These are phyloP conservation scores for Eriocheir sinensis DNA, from an alignment of 1,140 invertebrate genomes.

Conservation along the genomic window DNA sequence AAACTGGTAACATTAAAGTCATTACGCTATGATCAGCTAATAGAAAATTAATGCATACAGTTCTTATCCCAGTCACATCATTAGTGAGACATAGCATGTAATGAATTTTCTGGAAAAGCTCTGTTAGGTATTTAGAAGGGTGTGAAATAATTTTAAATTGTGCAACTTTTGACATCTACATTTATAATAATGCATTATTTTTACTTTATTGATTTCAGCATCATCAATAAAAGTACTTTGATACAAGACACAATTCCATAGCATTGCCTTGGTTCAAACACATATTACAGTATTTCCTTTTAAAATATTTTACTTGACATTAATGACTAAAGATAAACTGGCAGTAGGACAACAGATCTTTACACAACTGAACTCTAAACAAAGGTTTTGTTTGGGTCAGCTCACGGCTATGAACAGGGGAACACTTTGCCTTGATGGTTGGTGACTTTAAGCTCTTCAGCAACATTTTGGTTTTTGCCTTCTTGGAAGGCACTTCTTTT, in stretches of 20 bases:
- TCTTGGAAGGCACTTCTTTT: slow-evolving; percentile 66
- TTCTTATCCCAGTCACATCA: slow-evolving; percentile 14
- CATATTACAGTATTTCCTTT: not conserved
- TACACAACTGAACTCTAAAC: slow-evolving; percentile 52
- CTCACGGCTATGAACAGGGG: slow-evolving; percentile 43
- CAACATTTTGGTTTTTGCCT: slow-evolving; percentile 58
- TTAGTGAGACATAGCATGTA: slow-evolving; percentile 50
- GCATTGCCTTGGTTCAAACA: not conserved
- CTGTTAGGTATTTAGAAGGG: slow-evolving; percentile 48
- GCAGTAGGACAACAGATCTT: slow-evolving; percentile 58
- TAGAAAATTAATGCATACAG: not conserved
- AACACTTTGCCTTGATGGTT: slow-evolving; percentile 41
- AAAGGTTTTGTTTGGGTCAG: slow-evolving; percentile 2
- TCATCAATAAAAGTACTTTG: slow-evolving; percentile 14
- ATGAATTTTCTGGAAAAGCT: slow-evolving; percentile 67
- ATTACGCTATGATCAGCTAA: not conserved
- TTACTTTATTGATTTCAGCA: not conserved
- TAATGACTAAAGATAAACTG: slow-evolving; percentile 41
- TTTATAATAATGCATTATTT: slow-evolving; percentile 23
- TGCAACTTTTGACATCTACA: not conserved
- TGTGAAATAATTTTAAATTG: slow-evolving; percentile 64
- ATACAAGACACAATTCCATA: slow-evolving; percentile 16
- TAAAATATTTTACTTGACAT: not conserved
- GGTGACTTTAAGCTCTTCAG: slow-evolving; percentile 58
- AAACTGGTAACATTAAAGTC: not conserved